Base-by-base conservation (phyloP, 2,113 vertebrate genomes). In the Peromyscus californicus region DNA sequence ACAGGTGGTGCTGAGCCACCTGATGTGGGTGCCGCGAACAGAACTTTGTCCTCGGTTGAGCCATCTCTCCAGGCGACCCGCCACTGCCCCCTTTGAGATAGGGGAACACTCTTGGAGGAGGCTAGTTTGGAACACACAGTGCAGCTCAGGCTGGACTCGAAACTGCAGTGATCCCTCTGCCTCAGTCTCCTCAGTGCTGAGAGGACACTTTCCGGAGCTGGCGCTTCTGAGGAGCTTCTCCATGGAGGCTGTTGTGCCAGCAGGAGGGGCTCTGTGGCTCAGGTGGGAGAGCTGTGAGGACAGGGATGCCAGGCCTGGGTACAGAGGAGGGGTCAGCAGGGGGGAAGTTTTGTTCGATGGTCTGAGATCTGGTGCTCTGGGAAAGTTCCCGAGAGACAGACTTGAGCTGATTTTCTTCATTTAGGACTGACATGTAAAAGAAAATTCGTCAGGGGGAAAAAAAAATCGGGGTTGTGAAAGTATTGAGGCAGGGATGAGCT, bases 191-290 rank as follows among this genome's bases (percentile, higher is more conserved):
- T 48, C 45, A 48, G 45, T 48, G 45, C 45, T 48, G 45, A 5
- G 45, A 5, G 6, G 45, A 45, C 45, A 48, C 45, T 48, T 48
- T 7, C 93, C 99, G 31, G 99, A 99, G 98, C 65, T 98, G 57
- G 96, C 98, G 0, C 80, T 99, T 59, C 98, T 99, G 65, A 98
- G 99, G 93, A 99, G 99, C 88, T 99, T 99, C 89, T 45, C 99
- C 89, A 98, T 98, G 11, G 63, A 97, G 15, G 96, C 92, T 96
- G 96, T 96, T 91, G 5, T 99, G 99, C 99, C 99, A 99, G 76
- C 99, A 99, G 98, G 98, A 96, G 11, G 96, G 98, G 7, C 82
- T 89, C 61, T 89, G 89, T 10, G 89, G 72, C 17, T 84, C 99
- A 98, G 99, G 99, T 99, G 97, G 99, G 98, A 51, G 33, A 39